Conservation (phyloP, 2,113 vertebrate genomes). For the Pedetes capensis region DNA sequence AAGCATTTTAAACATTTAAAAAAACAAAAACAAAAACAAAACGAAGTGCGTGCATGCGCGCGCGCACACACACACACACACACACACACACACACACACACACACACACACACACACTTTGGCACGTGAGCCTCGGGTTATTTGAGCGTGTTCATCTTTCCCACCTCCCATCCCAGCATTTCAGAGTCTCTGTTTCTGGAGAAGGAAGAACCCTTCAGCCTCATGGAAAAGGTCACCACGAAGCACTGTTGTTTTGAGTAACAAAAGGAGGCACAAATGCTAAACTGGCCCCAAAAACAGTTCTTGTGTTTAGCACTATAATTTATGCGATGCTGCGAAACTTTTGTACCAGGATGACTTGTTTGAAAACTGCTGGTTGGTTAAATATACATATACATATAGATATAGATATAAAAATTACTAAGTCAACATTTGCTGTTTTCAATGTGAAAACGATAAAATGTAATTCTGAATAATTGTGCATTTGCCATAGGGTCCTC, state of each 20-base stretch:
- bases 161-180: conserved; percentile 49
- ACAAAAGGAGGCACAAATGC: conserved; percentile 68
- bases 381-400: conserved; percentile 80
- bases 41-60: neutral
- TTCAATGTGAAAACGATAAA: conserved; percentile 88
- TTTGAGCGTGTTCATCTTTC: conserved; percentile 27
- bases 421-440: conserved; percentile 82
- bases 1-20: conserved; percentile 63
- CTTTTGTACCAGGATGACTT: conserved; percentile 34
- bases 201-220: conserved; percentile 47
- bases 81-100: neutral
- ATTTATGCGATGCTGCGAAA: conserved; percentile 46
- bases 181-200: conserved; percentile 56
- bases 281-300: conserved; percentile 58
- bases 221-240: conserved; percentile 44
- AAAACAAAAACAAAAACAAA: conserved; percentile 32
- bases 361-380: conserved; percentile 78
- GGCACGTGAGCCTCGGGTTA: conserved; percentile 83
- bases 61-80: neutral
- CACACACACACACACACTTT: conserved; percentile 72
- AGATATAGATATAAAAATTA: conserved; percentile 78
- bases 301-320: conserved; percentile 44
- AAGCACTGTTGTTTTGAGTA: conserved; percentile 69
- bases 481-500: conserved; percentile 82
- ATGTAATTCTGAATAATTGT: conserved; percentile 81